These are phyloP conservation scores for Yponomeuta sedellus DNA, from an alignment of 2,888 invertebrate species.

Conservation along the genomic window DNA sequence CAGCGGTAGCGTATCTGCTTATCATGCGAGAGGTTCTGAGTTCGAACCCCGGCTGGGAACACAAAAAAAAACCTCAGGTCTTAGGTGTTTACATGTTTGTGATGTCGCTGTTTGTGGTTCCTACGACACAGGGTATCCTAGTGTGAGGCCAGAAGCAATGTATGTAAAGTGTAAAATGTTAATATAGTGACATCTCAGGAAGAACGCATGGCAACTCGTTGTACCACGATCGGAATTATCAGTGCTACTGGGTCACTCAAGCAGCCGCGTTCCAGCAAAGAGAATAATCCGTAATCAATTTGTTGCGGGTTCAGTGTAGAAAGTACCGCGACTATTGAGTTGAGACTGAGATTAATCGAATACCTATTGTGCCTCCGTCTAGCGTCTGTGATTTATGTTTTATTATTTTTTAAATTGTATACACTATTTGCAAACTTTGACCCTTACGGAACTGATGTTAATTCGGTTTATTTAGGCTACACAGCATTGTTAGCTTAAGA, in stretches of 20 bases:
- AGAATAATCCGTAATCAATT: conserved; percentile 4
- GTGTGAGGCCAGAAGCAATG: too few relatives aligned
- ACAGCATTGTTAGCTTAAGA: too few relatives aligned
- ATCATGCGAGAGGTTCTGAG: too few relatives aligned
- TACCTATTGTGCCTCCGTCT: not conserved
- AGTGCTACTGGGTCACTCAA: conserved; percentile 6
- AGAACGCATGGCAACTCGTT: not conserved
- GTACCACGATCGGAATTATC: not conserved
- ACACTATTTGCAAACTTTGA: not conserved
- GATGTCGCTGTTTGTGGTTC: too few relatives aligned
- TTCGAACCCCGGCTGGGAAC: too few relatives aligned
- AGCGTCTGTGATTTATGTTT: not conserved
- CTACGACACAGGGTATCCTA: too few relatives aligned
- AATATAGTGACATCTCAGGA: not conserved
- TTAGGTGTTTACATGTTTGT: too few relatives aligned
- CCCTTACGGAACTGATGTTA: too few relatives aligned
- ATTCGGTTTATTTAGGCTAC: too few relatives aligned
- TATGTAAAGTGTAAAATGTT: too few relatives aligned
- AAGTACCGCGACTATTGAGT: not conserved
- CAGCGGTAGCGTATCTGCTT: too few relatives aligned
- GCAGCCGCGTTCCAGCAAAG: conserved; percentile 1
- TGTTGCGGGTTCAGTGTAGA: not conserved
- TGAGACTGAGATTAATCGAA: conserved; percentile 2
- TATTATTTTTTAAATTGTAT: not conserved
- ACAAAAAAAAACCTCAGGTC: too few relatives aligned